Percentiles rank a stretch among this genome's conserved stretches.
phyloP scores from a whole-genome alignment of 2,113 vertebrate genomes.

The Lates calcarifer region DNA sequence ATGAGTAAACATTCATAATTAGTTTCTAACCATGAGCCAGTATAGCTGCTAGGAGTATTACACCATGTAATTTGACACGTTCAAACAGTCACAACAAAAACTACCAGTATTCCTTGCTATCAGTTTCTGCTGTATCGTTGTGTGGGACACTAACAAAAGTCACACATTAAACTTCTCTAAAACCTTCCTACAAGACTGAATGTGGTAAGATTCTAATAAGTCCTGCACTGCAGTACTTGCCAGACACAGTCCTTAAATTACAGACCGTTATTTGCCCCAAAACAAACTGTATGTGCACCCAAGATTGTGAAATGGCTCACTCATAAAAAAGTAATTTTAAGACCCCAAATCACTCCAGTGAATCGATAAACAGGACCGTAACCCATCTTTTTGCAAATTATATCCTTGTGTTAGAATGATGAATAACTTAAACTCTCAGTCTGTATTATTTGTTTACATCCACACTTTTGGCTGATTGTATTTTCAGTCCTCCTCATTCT shows the following conservation, averaged over 20 bases:
- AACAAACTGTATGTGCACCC: conserved; percentile 26
- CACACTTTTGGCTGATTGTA: conserved; percentile 59
- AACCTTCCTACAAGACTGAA: not conserved
- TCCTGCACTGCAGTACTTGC: not conserved
- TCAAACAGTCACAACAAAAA: conserved; percentile 30
- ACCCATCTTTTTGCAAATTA: conserved; percentile 60
- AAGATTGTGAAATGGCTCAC: conserved; percentile 44
- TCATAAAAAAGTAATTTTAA: conserved; percentile 53
- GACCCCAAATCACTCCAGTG: conserved; percentile 48
- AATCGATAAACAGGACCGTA: conserved; percentile 48
- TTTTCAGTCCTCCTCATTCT: conserved; percentile 69
- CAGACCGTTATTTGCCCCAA: conserved; percentile 17
- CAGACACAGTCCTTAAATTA: conserved; percentile 22
- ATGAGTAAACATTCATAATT: conserved; percentile 39
- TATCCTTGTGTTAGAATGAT: conserved; percentile 59
- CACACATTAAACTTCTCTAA: conserved; percentile 19
- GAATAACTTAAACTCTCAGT: conserved; percentile 54
- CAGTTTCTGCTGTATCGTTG: not conserved
- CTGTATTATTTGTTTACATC: conserved; percentile 71
- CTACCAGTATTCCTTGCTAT: conserved; percentile 7
- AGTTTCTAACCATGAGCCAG: conserved; percentile 20
- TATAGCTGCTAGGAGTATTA: conserved; percentile 18
- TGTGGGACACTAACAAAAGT: not conserved
- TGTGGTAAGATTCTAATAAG: conserved; percentile 2
- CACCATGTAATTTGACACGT: conserved; percentile 29